Conservation (phyloP, 1,140 invertebrate genomes). For the Drosophila repleta region DNA sequence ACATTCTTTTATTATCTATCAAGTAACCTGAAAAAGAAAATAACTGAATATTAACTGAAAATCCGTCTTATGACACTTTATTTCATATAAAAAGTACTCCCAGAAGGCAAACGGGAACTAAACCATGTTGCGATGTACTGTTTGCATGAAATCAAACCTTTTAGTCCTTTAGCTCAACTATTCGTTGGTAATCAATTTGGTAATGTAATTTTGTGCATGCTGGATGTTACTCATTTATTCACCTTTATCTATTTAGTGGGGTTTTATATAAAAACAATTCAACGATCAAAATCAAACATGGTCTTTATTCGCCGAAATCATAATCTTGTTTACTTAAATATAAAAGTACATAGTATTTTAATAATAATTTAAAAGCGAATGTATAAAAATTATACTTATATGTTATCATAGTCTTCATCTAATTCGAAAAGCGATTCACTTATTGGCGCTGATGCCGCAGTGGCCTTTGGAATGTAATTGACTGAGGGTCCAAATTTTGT, state of each 20-base stretch:
- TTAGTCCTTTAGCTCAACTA: too few relatives aligned
- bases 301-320: slow-evolving; percentile 70
- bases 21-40: too few relatives aligned
- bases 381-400: slow-evolving; percentile 70
- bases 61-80: too few relatives aligned
- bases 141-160: too few relatives aligned
- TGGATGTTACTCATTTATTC: too few relatives aligned
- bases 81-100: too few relatives aligned
- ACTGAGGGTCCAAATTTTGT: slow-evolving; percentile 28
- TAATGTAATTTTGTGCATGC: too few relatives aligned
- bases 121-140: too few relatives aligned
- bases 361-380: slow-evolving; percentile 76
- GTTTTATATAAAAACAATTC: background rate
- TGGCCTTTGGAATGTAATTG: slow-evolving; percentile 67
- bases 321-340: slow-evolving; percentile 53
- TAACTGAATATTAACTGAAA: too few relatives aligned
- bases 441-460: slow-evolving; percentile 56
- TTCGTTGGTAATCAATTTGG: too few relatives aligned
- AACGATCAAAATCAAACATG: slow-evolving; percentile 52
- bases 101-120: too few relatives aligned
- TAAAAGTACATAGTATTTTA: slow-evolving; percentile 61
- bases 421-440: slow-evolving; percentile 76
- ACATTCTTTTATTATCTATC: too few relatives aligned
- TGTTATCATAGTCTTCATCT: slow-evolving; percentile 84
- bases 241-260: background rate